phyloP scores from a whole-genome alignment of 1,140 invertebrate species.

The Rhagoletis zephyria region DNA sequence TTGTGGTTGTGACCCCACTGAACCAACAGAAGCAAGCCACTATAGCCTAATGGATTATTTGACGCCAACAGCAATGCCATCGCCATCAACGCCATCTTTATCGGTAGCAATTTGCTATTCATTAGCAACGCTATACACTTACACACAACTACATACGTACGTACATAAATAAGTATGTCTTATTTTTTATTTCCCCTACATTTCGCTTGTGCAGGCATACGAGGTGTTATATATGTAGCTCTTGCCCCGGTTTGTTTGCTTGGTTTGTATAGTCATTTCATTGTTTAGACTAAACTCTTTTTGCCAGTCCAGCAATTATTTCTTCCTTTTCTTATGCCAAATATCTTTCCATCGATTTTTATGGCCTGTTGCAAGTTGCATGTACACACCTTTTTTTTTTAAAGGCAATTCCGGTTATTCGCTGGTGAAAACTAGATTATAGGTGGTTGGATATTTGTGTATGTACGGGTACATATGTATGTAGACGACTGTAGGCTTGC shows the following conservation, averaged over 20 bases:
- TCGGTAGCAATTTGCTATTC: slow-evolving; percentile 42
- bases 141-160: neutral
- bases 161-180: neutral
- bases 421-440: no score
- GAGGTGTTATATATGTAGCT: neutral
- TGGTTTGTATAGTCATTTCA: neutral
- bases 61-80: neutral
- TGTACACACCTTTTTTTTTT: no score
- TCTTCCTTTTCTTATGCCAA: neutral
- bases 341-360: neutral
- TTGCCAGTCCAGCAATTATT: neutral
- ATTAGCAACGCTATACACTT: neutral
- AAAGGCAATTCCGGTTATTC: no score
- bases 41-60: neutral
- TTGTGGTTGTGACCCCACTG: neutral
- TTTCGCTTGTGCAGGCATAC: neutral
- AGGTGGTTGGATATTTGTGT: neutral
- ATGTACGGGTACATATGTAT: neutral
- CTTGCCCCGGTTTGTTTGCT: neutral
- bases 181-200: neutral
- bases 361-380: neutral
- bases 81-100: neutral
- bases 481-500: neutral
- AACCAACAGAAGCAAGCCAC: neutral
- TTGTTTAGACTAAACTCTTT: slow-evolving; percentile 13